Percentiles rank a stretch among this genome's conserved stretches.
These are phyloP conservation scores for Hyperoodon ampullatus DNA, from an alignment of 2,113 vertebrate genomes.

Conservation along the genomic window DNA sequence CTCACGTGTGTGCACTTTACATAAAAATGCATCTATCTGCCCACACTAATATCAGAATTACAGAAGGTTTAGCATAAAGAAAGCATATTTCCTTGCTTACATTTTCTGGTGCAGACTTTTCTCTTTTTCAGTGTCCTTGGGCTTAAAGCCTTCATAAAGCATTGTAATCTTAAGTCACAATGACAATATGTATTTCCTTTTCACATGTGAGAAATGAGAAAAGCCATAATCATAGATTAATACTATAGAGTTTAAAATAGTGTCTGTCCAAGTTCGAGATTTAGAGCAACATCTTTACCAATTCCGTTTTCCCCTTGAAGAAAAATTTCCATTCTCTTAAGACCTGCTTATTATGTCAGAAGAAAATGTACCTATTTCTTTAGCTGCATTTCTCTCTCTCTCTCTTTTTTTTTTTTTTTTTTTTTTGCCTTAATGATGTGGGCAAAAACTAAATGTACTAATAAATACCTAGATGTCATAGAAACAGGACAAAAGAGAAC, in stretches of 20 bases:
- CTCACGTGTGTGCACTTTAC: not conserved
- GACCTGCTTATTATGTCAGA: slow-evolving; percentile 25
- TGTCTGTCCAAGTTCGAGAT: not conserved
- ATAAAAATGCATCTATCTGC: not conserved
- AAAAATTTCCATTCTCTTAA: slow-evolving; percentile 42
- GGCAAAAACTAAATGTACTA: slow-evolving; percentile 31
- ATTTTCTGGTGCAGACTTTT: not conserved
- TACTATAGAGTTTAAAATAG: slow-evolving; percentile 33
- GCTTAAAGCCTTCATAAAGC: slow-evolving; percentile 35
- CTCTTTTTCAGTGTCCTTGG: not conserved
- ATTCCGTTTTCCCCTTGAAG: slow-evolving; percentile 48
- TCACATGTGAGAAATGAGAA: slow-evolving; percentile 56
- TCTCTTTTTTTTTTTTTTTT: not conserved
- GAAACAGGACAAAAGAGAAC: not conserved
- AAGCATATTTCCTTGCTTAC: not conserved
- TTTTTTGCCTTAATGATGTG: slow-evolving; percentile 46
- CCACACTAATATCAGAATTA: not conserved
- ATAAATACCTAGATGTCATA: slow-evolving; percentile 48
- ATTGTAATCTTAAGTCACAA: slow-evolving; percentile 23
- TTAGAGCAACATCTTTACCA: slow-evolving; percentile 19
- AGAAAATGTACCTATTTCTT: slow-evolving; percentile 22
- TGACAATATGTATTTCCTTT: not conserved
- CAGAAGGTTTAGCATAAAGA: not conserved
- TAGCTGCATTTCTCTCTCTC: slow-evolving; percentile 39
- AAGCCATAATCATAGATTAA: slow-evolving; percentile 45